Conservation (phyloP, 2,888 invertebrate species). For the Melipona bicolor region DNA sequence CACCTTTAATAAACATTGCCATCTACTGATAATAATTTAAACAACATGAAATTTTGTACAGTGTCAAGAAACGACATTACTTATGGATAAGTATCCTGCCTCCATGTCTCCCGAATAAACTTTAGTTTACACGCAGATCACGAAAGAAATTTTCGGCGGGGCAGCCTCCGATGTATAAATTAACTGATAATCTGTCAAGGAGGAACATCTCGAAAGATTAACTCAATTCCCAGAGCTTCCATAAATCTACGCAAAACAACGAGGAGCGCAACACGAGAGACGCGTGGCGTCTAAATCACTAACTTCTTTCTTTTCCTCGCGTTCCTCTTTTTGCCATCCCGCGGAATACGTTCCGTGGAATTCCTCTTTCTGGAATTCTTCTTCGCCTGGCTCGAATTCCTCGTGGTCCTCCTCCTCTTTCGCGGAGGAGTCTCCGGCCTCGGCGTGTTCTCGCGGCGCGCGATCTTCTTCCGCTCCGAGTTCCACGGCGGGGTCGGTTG, state of each 20-base stretch:
- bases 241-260: background rate
- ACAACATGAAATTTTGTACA: no score
- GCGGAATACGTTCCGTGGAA: background rate
- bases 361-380: background rate
- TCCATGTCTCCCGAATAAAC: no score
- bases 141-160: no score
- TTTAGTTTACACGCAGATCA: no score
- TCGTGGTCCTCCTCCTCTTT: constrained; percentile 25
- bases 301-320: background rate
- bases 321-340: background rate
- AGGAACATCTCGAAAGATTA: background rate
- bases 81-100: no score
- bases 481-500: constrained; percentile 19
- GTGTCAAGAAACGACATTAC: no score
- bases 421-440: constrained; percentile 1
- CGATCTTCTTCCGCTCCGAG: background rate
- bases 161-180: background rate
- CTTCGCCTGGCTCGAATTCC: background rate
- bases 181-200: background rate
- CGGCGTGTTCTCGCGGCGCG: constrained; percentile 7
- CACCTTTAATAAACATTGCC: no score
- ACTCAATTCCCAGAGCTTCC: background rate
- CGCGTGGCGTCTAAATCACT: background rate
- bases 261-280: background rate
- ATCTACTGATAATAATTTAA: no score